A percentile compares a stretch with the other conserved stretches of the same genome.
phyloP scores from a whole-genome alignment of 2,888 invertebrate species.

The Brachyopa scutellaris region DNA sequence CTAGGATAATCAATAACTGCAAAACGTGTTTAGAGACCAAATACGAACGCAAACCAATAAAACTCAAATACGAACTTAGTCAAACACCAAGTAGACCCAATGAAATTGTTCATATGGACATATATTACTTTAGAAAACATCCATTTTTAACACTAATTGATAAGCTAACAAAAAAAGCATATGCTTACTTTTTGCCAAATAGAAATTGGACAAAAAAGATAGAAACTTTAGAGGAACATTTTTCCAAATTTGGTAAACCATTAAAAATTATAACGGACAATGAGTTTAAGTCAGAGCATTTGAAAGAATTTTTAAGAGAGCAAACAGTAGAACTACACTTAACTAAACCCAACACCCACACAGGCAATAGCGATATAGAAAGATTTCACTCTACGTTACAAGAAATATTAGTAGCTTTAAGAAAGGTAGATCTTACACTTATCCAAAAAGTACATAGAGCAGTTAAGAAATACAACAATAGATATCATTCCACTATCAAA shows the following conservation, averaged over 20 bases:
- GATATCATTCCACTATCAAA: no score
- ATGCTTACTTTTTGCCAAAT: background rate
- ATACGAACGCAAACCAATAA: background rate
- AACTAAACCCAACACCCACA: no score
- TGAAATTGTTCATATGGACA: background rate
- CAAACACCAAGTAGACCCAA: background rate
- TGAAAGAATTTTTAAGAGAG: constrained; percentile 9
- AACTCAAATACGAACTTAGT: background rate
- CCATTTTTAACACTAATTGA: background rate
- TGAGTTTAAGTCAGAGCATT: constrained; percentile 3
- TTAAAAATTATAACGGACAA: background rate
- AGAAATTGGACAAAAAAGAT: background rate
- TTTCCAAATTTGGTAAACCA: background rate
- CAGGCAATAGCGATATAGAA: no score
- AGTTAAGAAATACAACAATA: no score
- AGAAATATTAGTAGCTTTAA: no score
- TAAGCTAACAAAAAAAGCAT: background rate
- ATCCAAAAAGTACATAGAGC: no score
- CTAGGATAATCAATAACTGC: no score
- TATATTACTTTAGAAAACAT: background rate
- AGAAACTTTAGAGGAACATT: background rate
- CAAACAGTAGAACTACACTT: background rate
- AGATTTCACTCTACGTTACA: no score
- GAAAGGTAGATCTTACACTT: no score
- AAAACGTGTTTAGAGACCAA: background rate